These are phyloP conservation scores for Eulemur rubriventer DNA, from an alignment of 2,797 vertebrate genomes.

Conservation along the genomic window DNA sequence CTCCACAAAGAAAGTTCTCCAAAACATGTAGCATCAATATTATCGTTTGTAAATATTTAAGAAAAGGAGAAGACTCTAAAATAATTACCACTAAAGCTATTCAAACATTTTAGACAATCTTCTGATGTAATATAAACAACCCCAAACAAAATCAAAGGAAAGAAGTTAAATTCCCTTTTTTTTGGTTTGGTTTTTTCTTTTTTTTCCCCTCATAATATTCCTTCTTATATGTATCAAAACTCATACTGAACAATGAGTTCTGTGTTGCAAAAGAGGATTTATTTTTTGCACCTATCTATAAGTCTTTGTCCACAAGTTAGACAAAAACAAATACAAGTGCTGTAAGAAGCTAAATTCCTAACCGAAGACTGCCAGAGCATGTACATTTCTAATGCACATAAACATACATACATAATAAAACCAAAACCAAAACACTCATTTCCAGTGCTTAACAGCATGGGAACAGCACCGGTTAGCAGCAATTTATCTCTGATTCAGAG, in stretches of 20 bases:
- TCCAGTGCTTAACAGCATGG: neutral
- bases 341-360: neutral
- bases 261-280: no score
- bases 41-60: neutral
- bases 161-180: neutral
- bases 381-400: neutral
- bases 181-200: no score
- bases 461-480: constrained; percentile 34
- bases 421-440: constrained; percentile 17
- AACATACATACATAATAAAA: neutral
- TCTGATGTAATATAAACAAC: constrained; percentile 15
- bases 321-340: no score
- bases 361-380: neutral
- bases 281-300: no score
- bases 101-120: neutral
- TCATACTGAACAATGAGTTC: no score
- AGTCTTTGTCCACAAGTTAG: no score
- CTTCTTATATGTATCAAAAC: no score
- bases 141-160: constrained; percentile 32
- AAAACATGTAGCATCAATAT: neutral
- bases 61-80: neutral
- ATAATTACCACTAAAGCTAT: neutral
- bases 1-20: neutral
- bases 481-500: neutral
- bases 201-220: no score